Percentiles rank a stretch among this genome's conserved stretches.
Conservation (phyloP, 1,140 invertebrate genomes). For the Cotesia vestalis region DNA sequence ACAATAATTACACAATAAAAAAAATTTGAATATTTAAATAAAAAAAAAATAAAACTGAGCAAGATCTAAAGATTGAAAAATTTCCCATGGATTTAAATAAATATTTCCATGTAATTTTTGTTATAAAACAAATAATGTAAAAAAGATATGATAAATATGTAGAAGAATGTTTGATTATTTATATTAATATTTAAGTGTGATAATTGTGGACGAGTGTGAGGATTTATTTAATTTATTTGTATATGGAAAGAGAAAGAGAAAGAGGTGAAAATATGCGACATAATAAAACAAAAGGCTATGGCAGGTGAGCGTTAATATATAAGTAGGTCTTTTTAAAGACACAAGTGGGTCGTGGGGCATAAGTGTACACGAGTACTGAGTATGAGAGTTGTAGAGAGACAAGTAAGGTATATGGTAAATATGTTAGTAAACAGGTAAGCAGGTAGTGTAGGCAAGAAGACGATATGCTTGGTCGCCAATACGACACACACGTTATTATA, state of each 20-base stretch:
- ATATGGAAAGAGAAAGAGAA: slow-evolving; percentile 30
- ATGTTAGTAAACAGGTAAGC: slow-evolving; percentile 25
- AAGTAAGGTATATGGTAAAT: slow-evolving; percentile 5
- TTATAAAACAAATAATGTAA: too few species aligned
- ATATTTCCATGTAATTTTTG: too few species aligned
- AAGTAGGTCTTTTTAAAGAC: slow-evolving; percentile 35
- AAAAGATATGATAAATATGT: too few species aligned
- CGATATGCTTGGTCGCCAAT: slow-evolving; percentile 37
- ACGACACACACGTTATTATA: slow-evolving; percentile 23
- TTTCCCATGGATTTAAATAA: too few species aligned
- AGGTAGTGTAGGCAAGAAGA: slow-evolving; percentile 21
- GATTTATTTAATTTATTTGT: background rate
- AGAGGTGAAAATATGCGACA: slow-evolving; percentile 40
- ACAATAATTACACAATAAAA: too few species aligned
- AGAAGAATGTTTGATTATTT: too few species aligned
- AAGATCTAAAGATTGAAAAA: too few species aligned
- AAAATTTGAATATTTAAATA: too few species aligned
- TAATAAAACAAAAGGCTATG: slow-evolving; percentile 37
- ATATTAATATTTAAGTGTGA: too few species aligned
- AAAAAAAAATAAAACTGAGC: too few species aligned
- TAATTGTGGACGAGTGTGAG: too few species aligned
- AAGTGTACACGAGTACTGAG: background rate
- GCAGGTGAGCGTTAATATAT: slow-evolving; percentile 19
- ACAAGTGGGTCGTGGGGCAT: slow-evolving; percentile 44
- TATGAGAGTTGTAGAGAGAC: background rate